Evolutionary conservation across 2,113 vertebrate species (phyloP), one percentile per base, ranked within the genome.

Genomic region (Prochilodus magdalenae): DNA sequence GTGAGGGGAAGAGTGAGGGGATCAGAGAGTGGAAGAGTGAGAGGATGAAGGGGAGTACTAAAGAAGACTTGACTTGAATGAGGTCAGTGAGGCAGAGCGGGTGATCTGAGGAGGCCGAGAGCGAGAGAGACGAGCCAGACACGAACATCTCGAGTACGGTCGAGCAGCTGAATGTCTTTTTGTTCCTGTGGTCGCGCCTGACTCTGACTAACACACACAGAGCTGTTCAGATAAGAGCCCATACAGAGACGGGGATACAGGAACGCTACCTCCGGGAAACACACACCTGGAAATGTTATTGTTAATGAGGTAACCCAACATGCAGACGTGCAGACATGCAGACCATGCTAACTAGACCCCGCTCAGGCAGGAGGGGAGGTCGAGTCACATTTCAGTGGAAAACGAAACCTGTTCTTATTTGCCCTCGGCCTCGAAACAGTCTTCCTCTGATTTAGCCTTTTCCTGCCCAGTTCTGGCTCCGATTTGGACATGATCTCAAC

Each of bases 111-210:
- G 57, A 74, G 65, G 51, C 14, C 4, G 22, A 75, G 62, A 59
- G 73, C 40, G 59, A 36, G 24, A 69, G 83, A 73, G 59, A 55
- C 57, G 4, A 51, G 49, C 2, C 16, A 51, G 49, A 15, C 13
- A 51, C 49, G 18, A 18, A 51, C 13, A 15, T 51, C 49, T 3
- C 11, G 3, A 14, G 53, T 55, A 13, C 76, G n/a, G n/a, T n/a
- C n/a, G n/a, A n/a, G n/a, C n/a, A 70, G 30, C 36, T 82, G 78
- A 81, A 62, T 57, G 73, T 57, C 74, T 18, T 63, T 87, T 60
- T 26, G 57, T 60, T 60, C 57, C 24, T 13, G 1, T 11, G 57
- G 12, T n/a, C 26, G 57, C 24, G 57, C 57, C 57, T 60, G 57
- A 60, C 57, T 60, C 57, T 60, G 57, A 60, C 24, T 60, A 60